Base-by-base conservation (phyloP, 2,113 vertebrate species). In the Microcebus jonahi region DNA sequence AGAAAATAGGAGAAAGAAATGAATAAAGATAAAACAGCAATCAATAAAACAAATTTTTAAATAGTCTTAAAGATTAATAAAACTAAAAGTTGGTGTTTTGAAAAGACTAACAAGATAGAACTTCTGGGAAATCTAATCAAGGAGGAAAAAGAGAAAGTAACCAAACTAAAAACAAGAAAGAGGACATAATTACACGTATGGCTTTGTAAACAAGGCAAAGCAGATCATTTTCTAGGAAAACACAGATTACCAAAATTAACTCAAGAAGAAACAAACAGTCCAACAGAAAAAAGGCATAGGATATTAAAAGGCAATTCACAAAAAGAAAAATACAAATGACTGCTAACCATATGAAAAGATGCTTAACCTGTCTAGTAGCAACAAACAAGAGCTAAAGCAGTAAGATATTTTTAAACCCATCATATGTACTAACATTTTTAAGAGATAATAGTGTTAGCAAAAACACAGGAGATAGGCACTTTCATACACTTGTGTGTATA, bases 111-210 rank as follows among this genome's bases (percentile, higher is more conserved):
- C 17, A 61, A 85, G 39, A 79, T 70, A 68, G n/a, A 88, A 80
- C 17, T 31, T 70, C 55, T 57, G 55, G 20, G 20, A 57, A 57
- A 57, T 57, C 55, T 57, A 57, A 57, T 57, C 55, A 57, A 57
- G 20, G 55, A 95, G 39, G 53, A 88, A 57, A 89, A 95, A 50
- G 55, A 83, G 8, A 91, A 88, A 39, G 53, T 42, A 83, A n/a
- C 77, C 50, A 97, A 96, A 88, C 90, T 90, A 97, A 88, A 95
- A 96, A 92, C 76, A 96, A 96, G 81, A 80, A 86, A 84, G n/a
- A 93, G 50, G 53, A 80, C 71, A 71, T 96, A 97, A 97, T 96
- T 97, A 84, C 21, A 96, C 73, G 55, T 83, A 63, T 63, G 88
- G 88, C 34, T 36, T 96, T 88, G 73, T 90, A 94, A 95, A 85